phyloP scores from a whole-genome alignment of 2,888 invertebrate species.

The Amblyjoppa fuscipennis region DNA sequence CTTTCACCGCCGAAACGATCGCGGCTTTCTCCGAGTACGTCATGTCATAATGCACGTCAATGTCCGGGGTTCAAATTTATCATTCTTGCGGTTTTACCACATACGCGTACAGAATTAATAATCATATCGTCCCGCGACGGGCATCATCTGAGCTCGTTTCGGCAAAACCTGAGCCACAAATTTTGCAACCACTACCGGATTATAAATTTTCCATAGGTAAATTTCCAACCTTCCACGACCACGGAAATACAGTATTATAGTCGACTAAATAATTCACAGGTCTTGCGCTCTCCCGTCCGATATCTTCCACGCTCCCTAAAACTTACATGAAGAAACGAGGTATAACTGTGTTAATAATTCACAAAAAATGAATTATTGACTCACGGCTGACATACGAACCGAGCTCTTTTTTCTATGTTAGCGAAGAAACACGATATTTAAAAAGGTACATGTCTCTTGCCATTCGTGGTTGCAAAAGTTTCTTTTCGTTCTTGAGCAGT shows the following conservation, averaged over 20 bases:
- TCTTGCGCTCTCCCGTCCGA: not conserved
- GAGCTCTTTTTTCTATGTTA: not conserved
- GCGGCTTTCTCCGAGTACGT: not conserved
- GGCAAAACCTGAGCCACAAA: not conserved
- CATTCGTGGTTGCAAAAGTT: too few relatives aligned
- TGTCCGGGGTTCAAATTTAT: not conserved
- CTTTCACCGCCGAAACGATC: not conserved
- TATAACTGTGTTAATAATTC: not conserved
- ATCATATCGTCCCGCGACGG: not conserved
- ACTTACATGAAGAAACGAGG: not conserved
- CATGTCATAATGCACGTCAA: not conserved
- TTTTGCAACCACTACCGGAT: not conserved
- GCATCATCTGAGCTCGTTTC: not conserved
- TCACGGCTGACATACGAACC: too few relatives aligned
- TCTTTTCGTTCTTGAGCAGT: too few relatives aligned
- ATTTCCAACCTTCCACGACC: not conserved
- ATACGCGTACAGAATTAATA: not conserved
- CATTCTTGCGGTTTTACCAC: not conserved
- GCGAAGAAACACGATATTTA: not conserved
- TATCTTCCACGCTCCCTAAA: not conserved
- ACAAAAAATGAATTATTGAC: not conserved
- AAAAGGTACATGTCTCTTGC: not conserved
- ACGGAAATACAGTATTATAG: not conserved
- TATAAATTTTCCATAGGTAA: conserved; percentile 1
- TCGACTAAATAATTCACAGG: not conserved